These are phyloP conservation scores for Coenonympha glycerion DNA, from an alignment of 2,888 invertebrate genomes.

Conservation along the genomic window DNA sequence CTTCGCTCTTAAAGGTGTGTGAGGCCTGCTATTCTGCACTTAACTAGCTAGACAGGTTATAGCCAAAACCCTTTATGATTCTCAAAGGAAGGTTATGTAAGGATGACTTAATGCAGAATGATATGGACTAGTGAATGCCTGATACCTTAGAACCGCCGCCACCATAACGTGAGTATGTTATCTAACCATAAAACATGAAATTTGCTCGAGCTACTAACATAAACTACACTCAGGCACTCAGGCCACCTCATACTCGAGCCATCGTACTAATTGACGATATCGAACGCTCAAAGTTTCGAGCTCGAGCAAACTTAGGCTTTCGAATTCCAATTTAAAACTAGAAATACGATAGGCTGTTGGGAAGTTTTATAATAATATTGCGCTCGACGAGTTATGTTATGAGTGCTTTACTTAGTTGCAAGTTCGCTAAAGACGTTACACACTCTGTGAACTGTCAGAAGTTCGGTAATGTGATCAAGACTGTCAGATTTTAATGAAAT, in stretches of 20 bases:
- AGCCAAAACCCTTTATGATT: too few relatives aligned
- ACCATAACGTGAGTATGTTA: background rate
- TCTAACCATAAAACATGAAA: constrained; percentile 12
- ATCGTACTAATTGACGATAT: constrained; percentile 66
- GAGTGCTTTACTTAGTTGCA: constrained; percentile 22
- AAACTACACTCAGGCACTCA: constrained; percentile 21
- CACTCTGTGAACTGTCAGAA: background rate
- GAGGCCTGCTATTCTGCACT: too few relatives aligned
- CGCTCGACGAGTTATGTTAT: constrained; percentile 36
- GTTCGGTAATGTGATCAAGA: background rate
- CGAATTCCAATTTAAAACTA: constrained; percentile 66
- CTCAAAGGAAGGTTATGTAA: too few relatives aligned
- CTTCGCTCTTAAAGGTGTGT: too few relatives aligned
- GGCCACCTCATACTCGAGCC: constrained; percentile 31
- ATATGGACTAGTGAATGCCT: background rate
- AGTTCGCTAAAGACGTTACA: constrained; percentile 2
- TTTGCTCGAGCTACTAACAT: constrained; percentile 19
- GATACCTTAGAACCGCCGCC: background rate
- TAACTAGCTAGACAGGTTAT: too few relatives aligned
- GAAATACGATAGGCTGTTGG: constrained; percentile 41
- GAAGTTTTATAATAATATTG: constrained; percentile 57
- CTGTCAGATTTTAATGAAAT: background rate
- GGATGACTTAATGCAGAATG: too few relatives aligned
- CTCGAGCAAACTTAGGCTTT: constrained; percentile 51
- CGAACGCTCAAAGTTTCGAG: constrained; percentile 54